Evolutionary conservation across 2,797 vertebrate species (phyloP).

Genomic region (Podarcis lilfordi): DNA sequence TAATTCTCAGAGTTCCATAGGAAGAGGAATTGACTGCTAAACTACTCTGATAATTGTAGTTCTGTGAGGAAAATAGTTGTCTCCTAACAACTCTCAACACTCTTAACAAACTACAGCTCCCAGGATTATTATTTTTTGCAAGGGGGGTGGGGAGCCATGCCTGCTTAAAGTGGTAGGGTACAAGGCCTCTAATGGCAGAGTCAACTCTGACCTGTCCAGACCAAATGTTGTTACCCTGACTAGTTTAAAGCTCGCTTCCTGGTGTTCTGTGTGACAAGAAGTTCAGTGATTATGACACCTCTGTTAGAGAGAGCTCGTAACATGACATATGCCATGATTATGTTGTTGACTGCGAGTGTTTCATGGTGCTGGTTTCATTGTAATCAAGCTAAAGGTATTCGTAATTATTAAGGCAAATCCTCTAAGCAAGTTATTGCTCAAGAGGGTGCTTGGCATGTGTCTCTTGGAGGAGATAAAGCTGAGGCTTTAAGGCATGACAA

Average conservation of each 20-base stretch:
- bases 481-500: not conserved
- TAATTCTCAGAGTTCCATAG: not conserved
- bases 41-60: too few relatives aligned
- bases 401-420: not conserved
- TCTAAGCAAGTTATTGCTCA: not conserved
- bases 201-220: not conserved
- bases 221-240: not conserved
- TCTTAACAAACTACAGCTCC: too few relatives aligned
- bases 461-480: not conserved
- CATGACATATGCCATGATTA: not conserved
- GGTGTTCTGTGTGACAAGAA: not conserved
- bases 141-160: too few relatives aligned
- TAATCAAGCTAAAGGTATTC: conserved; percentile 4
- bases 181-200: not conserved
- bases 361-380: not conserved
- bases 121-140: too few relatives aligned
- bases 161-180: too few relatives aligned
- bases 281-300: not conserved
- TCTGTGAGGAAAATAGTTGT: too few relatives aligned
- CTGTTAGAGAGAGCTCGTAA: not conserved
- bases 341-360: conserved; percentile 6
- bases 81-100: too few relatives aligned
- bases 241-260: not conserved
- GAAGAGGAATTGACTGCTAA: too few relatives aligned
- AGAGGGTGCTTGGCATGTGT: not conserved